Conservation (phyloP, 1,140 invertebrate genomes). For the Hylaeus anthracinus region DNA sequence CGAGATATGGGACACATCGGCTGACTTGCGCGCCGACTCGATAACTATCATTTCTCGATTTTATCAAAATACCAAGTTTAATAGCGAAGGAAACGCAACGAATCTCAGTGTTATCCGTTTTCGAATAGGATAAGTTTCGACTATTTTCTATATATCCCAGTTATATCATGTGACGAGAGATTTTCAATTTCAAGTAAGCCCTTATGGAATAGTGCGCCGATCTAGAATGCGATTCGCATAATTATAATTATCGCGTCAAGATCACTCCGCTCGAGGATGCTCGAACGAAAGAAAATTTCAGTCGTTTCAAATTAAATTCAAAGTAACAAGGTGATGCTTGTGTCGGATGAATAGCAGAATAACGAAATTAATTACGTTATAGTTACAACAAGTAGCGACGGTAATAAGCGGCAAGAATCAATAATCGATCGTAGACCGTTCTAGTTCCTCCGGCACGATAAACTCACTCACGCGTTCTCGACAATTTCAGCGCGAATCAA, state of each 20-base stretch:
- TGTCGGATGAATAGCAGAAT: neutral
- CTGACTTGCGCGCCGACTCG: neutral
- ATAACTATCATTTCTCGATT: too few relatives aligned
- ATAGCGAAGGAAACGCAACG: neutral
- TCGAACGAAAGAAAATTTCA: neutral
- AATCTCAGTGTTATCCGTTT: neutral
- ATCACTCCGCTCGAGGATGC: neutral
- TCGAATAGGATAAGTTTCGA: neutral
- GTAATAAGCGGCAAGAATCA: constrained; percentile 1
- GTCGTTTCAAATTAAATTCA: constrained; percentile 22
- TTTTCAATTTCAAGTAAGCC: neutral
- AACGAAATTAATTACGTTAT: constrained; percentile 37
- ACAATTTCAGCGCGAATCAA: too few relatives aligned
- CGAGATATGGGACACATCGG: neutral
- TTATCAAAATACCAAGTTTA: constrained; percentile 9
- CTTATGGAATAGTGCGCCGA: neutral
- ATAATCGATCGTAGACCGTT: constrained; percentile 15
- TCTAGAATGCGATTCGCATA: neutral
- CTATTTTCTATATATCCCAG: neutral
- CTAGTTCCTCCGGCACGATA: neutral
- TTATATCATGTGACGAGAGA: neutral
- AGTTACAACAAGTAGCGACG: neutral
- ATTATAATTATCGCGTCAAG: too few relatives aligned
- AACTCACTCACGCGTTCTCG: too few relatives aligned
- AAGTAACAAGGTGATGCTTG: constrained; percentile 17